phyloP scores from a whole-genome alignment of 2,797 vertebrate species.

The Fringilla coelebs region DNA sequence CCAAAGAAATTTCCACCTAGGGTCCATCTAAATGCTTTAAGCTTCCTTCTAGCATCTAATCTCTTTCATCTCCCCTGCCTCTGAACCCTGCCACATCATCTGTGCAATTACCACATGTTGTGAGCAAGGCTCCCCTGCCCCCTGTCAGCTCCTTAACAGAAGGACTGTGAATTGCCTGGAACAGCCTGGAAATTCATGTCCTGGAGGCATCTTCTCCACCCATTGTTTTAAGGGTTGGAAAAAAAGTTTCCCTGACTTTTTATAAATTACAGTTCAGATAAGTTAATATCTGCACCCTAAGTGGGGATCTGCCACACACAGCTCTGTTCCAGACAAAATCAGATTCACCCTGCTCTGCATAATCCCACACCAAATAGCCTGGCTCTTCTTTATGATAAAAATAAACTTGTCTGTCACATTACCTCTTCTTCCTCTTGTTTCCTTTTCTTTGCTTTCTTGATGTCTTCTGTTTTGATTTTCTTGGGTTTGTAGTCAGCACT shows the following conservation, averaged over 20 bases:
- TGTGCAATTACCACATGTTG: background rate
- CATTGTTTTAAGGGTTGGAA: background rate
- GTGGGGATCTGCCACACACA: background rate
- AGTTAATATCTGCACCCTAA: background rate
- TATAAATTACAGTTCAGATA: background rate
- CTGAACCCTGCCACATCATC: background rate
- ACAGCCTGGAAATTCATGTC: background rate
- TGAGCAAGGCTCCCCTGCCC: background rate
- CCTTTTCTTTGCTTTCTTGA: slow-evolving; percentile 92
- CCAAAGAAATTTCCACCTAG: background rate
- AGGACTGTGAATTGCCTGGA: background rate
- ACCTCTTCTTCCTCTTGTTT: slow-evolving; percentile 91
- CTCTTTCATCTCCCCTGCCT: background rate
- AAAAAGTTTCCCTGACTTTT: background rate
- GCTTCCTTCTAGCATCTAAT: background rate
- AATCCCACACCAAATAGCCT: background rate
- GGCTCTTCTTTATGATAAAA: background rate
- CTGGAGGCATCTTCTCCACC: background rate
- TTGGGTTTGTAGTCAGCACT: slow-evolving; percentile 88
- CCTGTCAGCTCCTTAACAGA: background rate
- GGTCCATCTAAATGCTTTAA: background rate
- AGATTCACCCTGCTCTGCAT: background rate
- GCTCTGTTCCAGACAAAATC: background rate
- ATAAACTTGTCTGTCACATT: slow-evolving; percentile 23
- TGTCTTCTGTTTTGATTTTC: slow-evolving; percentile 92